Conservation (phyloP, 2,797 vertebrate genomes). For the Leucoraja ocellata region DNA sequence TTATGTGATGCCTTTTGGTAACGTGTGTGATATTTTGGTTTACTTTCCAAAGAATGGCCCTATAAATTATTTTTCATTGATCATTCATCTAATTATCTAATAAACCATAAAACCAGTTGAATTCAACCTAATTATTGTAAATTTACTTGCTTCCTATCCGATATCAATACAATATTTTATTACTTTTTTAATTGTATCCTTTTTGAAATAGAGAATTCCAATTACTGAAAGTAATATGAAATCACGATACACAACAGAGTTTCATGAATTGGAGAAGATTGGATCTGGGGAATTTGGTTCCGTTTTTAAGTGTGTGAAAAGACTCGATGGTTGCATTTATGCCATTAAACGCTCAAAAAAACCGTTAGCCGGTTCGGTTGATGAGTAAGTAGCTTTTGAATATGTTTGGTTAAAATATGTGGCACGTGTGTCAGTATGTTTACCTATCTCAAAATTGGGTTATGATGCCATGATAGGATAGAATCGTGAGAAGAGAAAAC, state of each 20-base stretch:
- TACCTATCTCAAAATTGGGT: constrained; percentile 28
- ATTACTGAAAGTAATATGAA: constrained; percentile 91
- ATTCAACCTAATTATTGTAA: neutral
- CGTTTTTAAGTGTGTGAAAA: constrained; percentile 92
- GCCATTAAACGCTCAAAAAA: constrained; percentile 95
- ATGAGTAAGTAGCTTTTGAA: constrained; percentile 75
- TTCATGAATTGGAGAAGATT: constrained; percentile 91
- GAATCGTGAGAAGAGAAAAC: neutral
- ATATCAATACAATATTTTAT: neutral
- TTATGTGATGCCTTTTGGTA: too few relatives aligned
- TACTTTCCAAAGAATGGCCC: too few relatives aligned
- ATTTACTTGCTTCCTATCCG: neutral
- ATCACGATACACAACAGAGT: constrained; percentile 85
- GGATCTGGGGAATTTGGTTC: constrained; percentile 91
- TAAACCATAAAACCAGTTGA: neutral
- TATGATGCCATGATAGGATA: too few relatives aligned
- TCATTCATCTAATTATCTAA: neutral
- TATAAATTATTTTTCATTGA: neutral
- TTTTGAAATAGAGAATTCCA: constrained; percentile 71
- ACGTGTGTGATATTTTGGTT: too few relatives aligned
- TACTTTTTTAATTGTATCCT: constrained; percentile 7
- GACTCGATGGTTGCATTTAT: constrained; percentile 90
- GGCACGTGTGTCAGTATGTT: constrained; percentile 7
- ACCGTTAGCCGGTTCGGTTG: constrained; percentile 83
- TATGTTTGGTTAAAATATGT: constrained; percentile 24